Evolutionary conservation across 2,797 vertebrate species (phyloP).

Genomic region (Geotrypetes seraphini): DNA sequence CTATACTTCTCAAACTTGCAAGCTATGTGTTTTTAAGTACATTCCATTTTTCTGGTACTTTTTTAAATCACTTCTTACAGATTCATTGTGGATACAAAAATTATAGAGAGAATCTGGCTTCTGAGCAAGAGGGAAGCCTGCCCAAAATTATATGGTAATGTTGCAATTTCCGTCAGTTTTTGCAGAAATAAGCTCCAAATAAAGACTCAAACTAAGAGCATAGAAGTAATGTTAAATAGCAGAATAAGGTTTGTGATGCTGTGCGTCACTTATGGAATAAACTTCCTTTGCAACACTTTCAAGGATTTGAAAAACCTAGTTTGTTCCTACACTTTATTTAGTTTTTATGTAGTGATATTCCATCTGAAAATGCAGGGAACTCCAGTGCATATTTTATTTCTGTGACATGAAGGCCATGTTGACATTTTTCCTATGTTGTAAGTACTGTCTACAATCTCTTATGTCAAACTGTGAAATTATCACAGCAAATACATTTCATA

Average conservation of each 20-base stretch:
- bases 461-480: conserved; percentile 15
- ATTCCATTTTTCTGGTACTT: conserved; percentile 60
- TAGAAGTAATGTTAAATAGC: conserved; percentile 9
- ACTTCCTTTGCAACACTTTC: not conserved
- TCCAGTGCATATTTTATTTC: not conserved
- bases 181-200: conserved; percentile 4
- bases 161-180: not conserved
- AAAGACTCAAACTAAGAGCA: conserved; percentile 11
- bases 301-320: not conserved
- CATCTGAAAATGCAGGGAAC: conserved; percentile 8
- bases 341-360: conserved; percentile 2
- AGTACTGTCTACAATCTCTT: conserved; percentile 1
- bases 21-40: conserved; percentile 47
- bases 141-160: conserved; percentile 14
- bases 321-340: conserved; percentile 9
- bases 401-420: conserved; percentile 12
- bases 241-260: conserved; percentile 16
- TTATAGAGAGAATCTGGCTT: conserved; percentile 17
- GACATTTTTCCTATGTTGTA: conserved; percentile 12
- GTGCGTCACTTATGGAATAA: conserved; percentile 17
- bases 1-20: conserved; percentile 7
- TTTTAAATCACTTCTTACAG: conserved; percentile 14
- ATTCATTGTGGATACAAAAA: conserved; percentile 23
- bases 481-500: conserved; percentile 24
- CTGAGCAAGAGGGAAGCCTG: conserved; percentile 14